These are phyloP conservation scores for Amphipoea oculea DNA, from an alignment of 2,888 invertebrate genomes.

Conservation along the genomic window DNA sequence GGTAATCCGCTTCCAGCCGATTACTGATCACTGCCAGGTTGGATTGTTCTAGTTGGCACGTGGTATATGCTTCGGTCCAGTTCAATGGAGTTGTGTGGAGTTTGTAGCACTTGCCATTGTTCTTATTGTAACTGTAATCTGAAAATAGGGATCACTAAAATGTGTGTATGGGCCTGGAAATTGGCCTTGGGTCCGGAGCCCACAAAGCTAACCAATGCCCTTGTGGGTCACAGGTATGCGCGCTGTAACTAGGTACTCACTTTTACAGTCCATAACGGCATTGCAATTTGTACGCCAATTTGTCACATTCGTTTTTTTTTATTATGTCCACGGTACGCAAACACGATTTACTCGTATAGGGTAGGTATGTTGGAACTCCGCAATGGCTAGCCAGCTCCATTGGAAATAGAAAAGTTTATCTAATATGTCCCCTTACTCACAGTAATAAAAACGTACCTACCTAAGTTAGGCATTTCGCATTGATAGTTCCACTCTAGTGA, in stretches of 20 bases:
- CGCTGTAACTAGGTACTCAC: not conserved
- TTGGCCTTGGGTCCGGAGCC: not conserved
- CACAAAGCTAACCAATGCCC: not conserved
- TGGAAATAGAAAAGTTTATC: not conserved
- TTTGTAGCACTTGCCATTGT: slow-evolving; percentile 79
- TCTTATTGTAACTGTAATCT: slow-evolving; percentile 76
- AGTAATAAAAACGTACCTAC: slow-evolving; percentile 62
- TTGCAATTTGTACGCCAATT: not conserved
- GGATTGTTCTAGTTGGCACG: slow-evolving; percentile 68
- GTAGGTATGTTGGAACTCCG: too few relatives aligned
- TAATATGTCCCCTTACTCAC: not conserved
- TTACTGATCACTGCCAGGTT: slow-evolving; percentile 78
- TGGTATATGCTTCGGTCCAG: slow-evolving; percentile 79
- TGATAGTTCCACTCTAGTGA: slow-evolving; percentile 77
- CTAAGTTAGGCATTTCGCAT: slow-evolving; percentile 78
- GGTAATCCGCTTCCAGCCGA: slow-evolving; percentile 40
- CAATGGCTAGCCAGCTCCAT: not conserved
- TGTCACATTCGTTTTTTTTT: not conserved
- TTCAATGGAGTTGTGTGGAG: slow-evolving; percentile 76
- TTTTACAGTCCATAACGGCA: not conserved
- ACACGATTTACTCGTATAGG: too few relatives aligned
- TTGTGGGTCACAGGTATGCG: not conserved
- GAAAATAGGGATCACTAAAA: slow-evolving; percentile 22
- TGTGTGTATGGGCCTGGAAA: not conserved
- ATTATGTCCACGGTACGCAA: not conserved